Base-by-base conservation (phyloP, 2,113 vertebrate genomes). In the Malurus melanocephalus region DNA sequence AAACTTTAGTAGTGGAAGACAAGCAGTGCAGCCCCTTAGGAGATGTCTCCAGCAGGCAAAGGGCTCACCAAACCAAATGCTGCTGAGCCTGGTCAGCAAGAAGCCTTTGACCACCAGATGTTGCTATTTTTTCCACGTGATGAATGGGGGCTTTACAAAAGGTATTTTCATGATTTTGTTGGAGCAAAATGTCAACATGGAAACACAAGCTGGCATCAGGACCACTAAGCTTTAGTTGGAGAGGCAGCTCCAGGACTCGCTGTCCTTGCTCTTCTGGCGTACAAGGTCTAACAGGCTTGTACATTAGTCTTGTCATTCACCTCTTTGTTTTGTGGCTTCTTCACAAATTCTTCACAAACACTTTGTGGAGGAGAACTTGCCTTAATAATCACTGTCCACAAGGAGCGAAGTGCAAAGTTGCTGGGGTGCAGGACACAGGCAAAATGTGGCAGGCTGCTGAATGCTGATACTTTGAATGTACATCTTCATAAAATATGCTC, bases 61-160 rank as follows among this genome's bases (percentile, higher is more conserved):
- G 61, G 64, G 46, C 62, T 91, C 61, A 42, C 45, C 80, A 68
- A 80, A 73, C 65, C 73, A 74, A 26, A 61, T 53, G 40, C 82
- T 27, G 28, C 48, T 73, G 66, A 75, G 87, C 81, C 62, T 87
- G 77, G 75, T 72, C 89, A 86, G 62, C 43, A 76, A 23, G 4
- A 88, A 80, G 86, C 84, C 92, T 95, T 89, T 95, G 94, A 94
- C 93, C 90, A 75, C 49, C 93, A 94, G 87, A 92, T 64, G 93
- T 83, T 96, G 81, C 52, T 87, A 38, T 61, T 82, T 90, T 81
- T 92, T 90, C 40, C 28, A 6, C 67, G 73, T 53, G 77, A 67
- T 69, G 61, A 93, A 88, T 13, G 32, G 65, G 26, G 19, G 60
- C 52, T 83, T 85, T 11, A 57, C 48, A n/a, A 90, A 85, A 78